A percentile compares a stretch with the other conserved stretches of the same genome.
Conservation (phyloP, 2,797 vertebrate genomes). For the Tenualosa thibaudeaui region DNA sequence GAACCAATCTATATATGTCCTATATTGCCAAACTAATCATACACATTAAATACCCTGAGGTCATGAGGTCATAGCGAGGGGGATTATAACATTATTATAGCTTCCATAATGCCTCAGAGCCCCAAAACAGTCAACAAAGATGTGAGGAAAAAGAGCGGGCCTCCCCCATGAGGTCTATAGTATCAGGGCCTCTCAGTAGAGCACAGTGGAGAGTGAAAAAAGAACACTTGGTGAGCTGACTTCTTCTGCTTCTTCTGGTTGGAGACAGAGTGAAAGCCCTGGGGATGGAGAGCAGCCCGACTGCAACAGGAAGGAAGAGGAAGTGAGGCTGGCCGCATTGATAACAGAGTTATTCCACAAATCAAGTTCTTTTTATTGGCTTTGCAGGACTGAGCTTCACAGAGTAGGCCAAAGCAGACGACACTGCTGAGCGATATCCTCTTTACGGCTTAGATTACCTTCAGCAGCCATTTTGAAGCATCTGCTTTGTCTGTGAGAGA, state of each 20-base stretch:
- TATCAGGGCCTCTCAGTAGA: background rate
- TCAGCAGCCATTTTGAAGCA: conserved; percentile 21
- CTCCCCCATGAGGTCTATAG: background rate
- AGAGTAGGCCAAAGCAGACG: background rate
- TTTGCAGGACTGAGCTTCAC: conserved; percentile 3
- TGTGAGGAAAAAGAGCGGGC: background rate
- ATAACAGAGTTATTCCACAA: conserved; percentile 41
- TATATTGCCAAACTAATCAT: background rate
- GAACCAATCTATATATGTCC: background rate
- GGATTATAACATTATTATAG: background rate
- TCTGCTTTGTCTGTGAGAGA: background rate
- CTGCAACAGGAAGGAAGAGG: conserved; percentile 35
- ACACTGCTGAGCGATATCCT: conserved; percentile 11
- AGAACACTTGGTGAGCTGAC: background rate
- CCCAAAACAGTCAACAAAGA: background rate
- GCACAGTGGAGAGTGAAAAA: background rate
- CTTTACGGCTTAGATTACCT: conserved; percentile 5
- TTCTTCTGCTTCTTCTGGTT: background rate
- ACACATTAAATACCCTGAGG: background rate
- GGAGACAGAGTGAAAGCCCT: background rate
- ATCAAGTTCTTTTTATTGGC: conserved; percentile 13
- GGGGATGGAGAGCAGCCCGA: background rate
- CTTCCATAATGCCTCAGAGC: background rate
- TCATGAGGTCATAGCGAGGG: too few species aligned
- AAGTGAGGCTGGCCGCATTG: conserved; percentile 32